These are phyloP conservation scores for Myopa tessellatipennis DNA, from an alignment of 2,888 invertebrate species.

Conservation along the genomic window DNA sequence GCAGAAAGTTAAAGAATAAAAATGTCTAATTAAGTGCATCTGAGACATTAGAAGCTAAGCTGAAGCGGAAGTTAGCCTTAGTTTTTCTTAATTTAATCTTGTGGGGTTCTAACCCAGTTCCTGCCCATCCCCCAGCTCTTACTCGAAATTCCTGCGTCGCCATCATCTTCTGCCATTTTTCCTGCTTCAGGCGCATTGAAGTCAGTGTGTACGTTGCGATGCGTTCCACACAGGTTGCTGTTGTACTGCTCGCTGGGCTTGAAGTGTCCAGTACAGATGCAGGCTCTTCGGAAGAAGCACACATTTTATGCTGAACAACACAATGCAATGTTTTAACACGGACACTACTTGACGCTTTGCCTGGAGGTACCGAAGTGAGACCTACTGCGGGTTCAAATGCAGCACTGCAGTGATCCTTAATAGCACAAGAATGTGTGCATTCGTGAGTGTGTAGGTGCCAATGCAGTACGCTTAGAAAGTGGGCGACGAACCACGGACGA, in stretches of 20 bases:
- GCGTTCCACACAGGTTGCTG: conserved; percentile 82
- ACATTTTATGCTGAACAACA: background rate
- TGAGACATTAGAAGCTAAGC: no score
- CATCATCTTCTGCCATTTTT: conserved; percentile 90
- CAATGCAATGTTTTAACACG: background rate
- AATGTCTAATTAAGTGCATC: no score
- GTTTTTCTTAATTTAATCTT: background rate
- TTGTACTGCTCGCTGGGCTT: conserved; percentile 30
- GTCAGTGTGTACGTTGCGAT: conserved; percentile 80
- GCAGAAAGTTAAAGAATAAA: no score
- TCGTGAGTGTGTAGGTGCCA: background rate
- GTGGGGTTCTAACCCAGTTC: no score
- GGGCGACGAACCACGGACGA: conserved; percentile 35
- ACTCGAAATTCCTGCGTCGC: conserved; percentile 74
- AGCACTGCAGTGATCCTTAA: background rate
- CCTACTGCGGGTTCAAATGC: background rate
- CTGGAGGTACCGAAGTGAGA: background rate
- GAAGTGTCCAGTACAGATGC: conserved; percentile 1
- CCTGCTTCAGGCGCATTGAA: conserved; percentile 82
- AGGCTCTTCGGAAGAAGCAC: background rate
- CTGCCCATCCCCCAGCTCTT: conserved; percentile 66
- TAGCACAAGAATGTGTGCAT: background rate
- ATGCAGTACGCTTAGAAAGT: conserved; percentile 33
- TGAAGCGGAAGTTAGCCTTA: background rate
- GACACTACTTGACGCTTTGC: conserved; percentile 6